Evolutionary conservation across 2,888 invertebrate genomes (phyloP).

Genomic region (Ditula angustiorana): DNA sequence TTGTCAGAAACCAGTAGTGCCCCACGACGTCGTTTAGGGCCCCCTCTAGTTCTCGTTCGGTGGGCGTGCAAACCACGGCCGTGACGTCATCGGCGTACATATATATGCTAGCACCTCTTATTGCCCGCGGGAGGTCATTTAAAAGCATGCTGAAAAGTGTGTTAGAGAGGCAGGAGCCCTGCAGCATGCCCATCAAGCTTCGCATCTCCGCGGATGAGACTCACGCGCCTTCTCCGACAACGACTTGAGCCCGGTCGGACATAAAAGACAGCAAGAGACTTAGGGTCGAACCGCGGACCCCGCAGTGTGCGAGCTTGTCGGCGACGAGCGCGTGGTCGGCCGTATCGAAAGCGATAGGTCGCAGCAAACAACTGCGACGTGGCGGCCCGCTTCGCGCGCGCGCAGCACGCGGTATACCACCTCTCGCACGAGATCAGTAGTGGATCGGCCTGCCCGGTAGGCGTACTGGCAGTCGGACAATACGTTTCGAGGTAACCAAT

Average conservation of each 20-base stretch:
- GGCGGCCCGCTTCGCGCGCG: background rate
- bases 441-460: background rate
- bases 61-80: background rate
- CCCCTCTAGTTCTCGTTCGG: background rate
- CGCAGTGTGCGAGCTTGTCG: background rate
- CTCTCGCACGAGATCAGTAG: constrained; percentile 9
- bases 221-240: background rate
- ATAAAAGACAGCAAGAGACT: background rate
- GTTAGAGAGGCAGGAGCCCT: background rate
- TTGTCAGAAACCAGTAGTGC: background rate
- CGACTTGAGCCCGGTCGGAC: background rate
- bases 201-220: background rate
- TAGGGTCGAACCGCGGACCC: background rate
- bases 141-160: background rate
- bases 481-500: background rate
- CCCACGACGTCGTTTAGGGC: background rate
- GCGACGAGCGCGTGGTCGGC: background rate
- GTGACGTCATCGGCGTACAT: too few relatives aligned
- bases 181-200: background rate
- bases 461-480: background rate
- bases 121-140: background rate
- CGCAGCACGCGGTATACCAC: background rate
- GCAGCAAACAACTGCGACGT: background rate
- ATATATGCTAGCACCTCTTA: too few relatives aligned
- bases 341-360: background rate